Base-by-base conservation (phyloP, 2,797 vertebrate species). In the Tamandua tetradactyla region DNA sequence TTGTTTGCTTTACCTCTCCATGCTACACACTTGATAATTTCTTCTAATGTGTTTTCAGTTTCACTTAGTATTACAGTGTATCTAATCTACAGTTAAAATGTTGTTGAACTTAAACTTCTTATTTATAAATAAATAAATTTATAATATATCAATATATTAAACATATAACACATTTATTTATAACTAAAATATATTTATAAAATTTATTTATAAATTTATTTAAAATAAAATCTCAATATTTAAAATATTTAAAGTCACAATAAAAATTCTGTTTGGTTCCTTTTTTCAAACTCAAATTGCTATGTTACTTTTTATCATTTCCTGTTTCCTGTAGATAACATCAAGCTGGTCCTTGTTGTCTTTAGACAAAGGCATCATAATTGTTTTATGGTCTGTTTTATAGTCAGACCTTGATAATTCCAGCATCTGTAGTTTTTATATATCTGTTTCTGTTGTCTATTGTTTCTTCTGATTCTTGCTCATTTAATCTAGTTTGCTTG, bases 211-310 rank as follows among this genome's bases (percentile, higher is more conserved):
- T 68, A 91, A 94, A 37, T 64, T 68, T 93, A 76, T 82, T 78
- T 79, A 61, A 81, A 91, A 81, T 76, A 81, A 64, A 82, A 40
- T 12, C 3, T 52, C 25, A n/a, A 27, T 68, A 91, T 42, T 75
- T 81, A 69, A 94, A 81, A 75, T 55, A 88, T n/a, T 84, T 87
- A 17, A 87, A 83, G n/a, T 69, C n/a, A 88, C 40, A 87, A 49
- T 75, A 92, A 93, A 93, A 93, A 71, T 82, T 89, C 23, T 93
- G 35, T 79, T 75, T 72, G 30, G 1, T 40, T 85, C 23, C 59
- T 82, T 89, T n/a, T 92, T 86, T 49, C 55, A 82, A 83, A 90
- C 52, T 94, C 61, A 84, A 27, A 25, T 75, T 87, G 15, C 71
- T 74, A 0, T 83, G 20, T 94, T 27, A 55, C 9, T 78, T 71